phyloP scores from a whole-genome alignment of 1,140 invertebrate species.

The Agraylea sexmaculata region DNA sequence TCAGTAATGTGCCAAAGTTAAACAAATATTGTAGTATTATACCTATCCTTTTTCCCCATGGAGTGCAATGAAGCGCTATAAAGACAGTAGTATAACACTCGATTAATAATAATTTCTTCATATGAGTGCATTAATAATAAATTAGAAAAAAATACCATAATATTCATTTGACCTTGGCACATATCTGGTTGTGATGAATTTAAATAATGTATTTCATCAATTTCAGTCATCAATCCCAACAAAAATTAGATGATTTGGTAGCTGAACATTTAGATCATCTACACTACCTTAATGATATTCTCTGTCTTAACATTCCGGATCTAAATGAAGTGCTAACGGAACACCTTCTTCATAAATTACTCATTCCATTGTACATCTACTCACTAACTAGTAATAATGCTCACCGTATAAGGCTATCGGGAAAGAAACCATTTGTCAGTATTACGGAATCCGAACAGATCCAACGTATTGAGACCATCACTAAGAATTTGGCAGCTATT shows the following conservation, averaged over 20 bases:
- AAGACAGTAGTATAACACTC: no score
- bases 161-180: no score
- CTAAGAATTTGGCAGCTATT: slow-evolving; percentile 47
- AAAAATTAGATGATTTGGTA: slow-evolving; percentile 84
- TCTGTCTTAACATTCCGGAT: slow-evolving; percentile 82
- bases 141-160: no score
- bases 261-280: slow-evolving; percentile 96
- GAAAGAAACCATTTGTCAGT: slow-evolving; percentile 21
- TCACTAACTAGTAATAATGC: slow-evolving; percentile 55
- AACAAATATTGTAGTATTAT: no score
- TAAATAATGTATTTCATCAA: slow-evolving; percentile 20
- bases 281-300: slow-evolving; percentile 96
- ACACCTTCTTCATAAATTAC: slow-evolving; percentile 83
- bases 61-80: no score
- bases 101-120: no score
- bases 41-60: no score
- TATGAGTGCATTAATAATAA: no score
- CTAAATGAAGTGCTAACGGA: slow-evolving; percentile 94
- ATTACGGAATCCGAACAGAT: slow-evolving; percentile 33
- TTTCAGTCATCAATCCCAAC: slow-evolving; percentile 79
- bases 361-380: slow-evolving; percentile 91
- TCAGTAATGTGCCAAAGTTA: no score
- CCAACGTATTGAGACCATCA: slow-evolving; percentile 44
- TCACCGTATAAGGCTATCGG: slow-evolving; percentile 22
- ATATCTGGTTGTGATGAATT: background rate